Percentiles rank a stretch among this genome's conserved stretches.
Conservation (phyloP, 2,888 invertebrate species). For the Ormyrus rosae region DNA sequence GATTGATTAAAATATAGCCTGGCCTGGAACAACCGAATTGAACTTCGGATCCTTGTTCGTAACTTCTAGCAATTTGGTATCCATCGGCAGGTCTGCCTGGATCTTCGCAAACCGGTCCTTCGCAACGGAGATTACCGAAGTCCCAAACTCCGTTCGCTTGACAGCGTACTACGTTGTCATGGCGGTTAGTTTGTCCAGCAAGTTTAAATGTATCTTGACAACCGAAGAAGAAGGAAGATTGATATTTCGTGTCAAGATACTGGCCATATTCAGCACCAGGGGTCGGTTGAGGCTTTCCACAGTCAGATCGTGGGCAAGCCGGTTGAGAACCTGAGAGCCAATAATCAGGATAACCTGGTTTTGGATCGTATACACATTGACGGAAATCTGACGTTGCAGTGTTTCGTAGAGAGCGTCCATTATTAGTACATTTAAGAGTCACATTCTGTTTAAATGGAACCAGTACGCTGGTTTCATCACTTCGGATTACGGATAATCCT, state of each 20-base stretch:
- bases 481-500: constrained; percentile 86
- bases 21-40: constrained; percentile 92
- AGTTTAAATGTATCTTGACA: constrained; percentile 97
- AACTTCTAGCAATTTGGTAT: constrained; percentile 88
- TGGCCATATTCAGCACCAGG: constrained; percentile 96
- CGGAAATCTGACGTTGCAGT: constrained; percentile 91
- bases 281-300: constrained; percentile 93
- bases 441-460: constrained; percentile 94
- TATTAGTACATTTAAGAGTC: constrained; percentile 87
- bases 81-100: constrained; percentile 97
- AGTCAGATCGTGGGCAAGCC: constrained; percentile 91
- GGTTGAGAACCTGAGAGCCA: constrained; percentile 93
- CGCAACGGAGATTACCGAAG: constrained; percentile 95
- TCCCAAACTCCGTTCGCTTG: constrained; percentile 97
- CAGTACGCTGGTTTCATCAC: constrained; percentile 88
- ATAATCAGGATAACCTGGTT: constrained; percentile 91
- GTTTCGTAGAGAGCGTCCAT: constrained; percentile 87
- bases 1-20: constrained; percentile 94
- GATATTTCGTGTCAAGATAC: constrained; percentile 90
- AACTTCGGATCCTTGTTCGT: constrained; percentile 93
- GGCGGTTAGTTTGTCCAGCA: constrained; percentile 93
- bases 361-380: constrained; percentile 97
- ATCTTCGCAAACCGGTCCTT: constrained; percentile 97
- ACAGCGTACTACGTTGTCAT: constrained; percentile 94
- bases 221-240: constrained; percentile 96